Conservation (phyloP, 1,140 invertebrate genomes). For the Bursaphelenchus mucronatus region DNA sequence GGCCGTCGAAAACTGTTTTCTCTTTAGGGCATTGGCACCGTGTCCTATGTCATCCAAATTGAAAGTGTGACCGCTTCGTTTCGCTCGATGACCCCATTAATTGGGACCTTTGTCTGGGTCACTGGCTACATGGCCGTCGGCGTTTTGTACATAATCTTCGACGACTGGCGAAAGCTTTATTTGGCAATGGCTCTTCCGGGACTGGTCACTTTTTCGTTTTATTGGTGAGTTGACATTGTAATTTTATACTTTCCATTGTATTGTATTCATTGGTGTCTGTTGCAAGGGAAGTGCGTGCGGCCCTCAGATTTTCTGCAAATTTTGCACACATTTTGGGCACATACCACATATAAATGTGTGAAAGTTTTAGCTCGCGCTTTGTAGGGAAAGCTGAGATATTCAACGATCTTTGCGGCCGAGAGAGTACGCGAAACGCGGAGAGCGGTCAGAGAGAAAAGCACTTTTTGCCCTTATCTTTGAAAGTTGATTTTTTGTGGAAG, state of each 20-base stretch:
- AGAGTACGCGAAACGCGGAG: no score
- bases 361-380: no score
- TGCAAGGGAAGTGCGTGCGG: no score
- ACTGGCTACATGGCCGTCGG: constrained; percentile 43
- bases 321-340: no score
- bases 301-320: no score
- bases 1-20: neutral
- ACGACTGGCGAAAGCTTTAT: constrained; percentile 38
- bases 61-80: constrained; percentile 41
- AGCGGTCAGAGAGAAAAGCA: no score
- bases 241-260: neutral
- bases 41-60: constrained; percentile 35
- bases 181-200: constrained; percentile 32
- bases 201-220: constrained; percentile 37
- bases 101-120: constrained; percentile 44
- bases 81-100: constrained; percentile 38
- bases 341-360: no score
- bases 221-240: constrained; percentile 31
- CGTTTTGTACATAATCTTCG: constrained; percentile 41
- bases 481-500: no score
- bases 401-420: no score
- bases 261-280: no score
- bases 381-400: no score
- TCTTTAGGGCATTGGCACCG: constrained; percentile 35
- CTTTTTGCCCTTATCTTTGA: no score